Percentiles rank a stretch among this genome's conserved stretches.
Evolutionary conservation across 1,140 invertebrate genomes (phyloP).

Genomic region (Zaprionus lachaisei): DNA sequence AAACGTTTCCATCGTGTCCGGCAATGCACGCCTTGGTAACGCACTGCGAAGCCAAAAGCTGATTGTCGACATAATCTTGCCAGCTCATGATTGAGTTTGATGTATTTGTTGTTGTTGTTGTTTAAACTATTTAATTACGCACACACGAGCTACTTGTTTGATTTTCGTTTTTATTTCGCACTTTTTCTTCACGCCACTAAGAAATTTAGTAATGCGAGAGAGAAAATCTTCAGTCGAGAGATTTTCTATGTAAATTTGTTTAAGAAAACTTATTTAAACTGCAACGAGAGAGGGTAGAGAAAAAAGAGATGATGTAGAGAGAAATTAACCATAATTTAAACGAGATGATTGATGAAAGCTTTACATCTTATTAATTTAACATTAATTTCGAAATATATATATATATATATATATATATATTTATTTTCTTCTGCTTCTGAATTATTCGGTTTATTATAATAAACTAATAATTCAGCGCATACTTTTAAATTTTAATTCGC

Average conservation of each 20-base stretch:
- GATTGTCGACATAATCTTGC: conserved; percentile 99
- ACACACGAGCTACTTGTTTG: conserved; percentile 63
- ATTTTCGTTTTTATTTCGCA: conserved; percentile 31
- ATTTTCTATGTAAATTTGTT: conserved; percentile 59
- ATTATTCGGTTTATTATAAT: conserved; percentile 31
- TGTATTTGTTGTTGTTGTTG: conserved; percentile 65
- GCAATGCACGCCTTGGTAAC: conserved; percentile 97
- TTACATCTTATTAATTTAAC: conserved; percentile 19
- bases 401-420: not conserved
- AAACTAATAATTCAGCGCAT: conserved; percentile 53
- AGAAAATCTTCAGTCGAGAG: conserved; percentile 51
- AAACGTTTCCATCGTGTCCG: conserved; percentile 96
- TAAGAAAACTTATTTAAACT: conserved; percentile 71
- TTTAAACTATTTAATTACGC: conserved; percentile 52
- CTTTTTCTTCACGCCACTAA: conserved; percentile 58
- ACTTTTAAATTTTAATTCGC: conserved; percentile 45
- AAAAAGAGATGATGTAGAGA: conserved; percentile 48
- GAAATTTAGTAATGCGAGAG: conserved; percentile 65
- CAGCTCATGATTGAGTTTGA: conserved; percentile 91
- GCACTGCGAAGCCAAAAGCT: conserved; percentile 96
- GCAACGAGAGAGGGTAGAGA: conserved; percentile 68
- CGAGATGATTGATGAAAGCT: conserved; percentile 5
- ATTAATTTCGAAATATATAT: not conserved
- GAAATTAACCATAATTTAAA: conserved; percentile 55
- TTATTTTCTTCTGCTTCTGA: conserved; percentile 4